Base-by-base conservation (phyloP, 2,888 invertebrate species). In the Philhelius pedissequus region DNA sequence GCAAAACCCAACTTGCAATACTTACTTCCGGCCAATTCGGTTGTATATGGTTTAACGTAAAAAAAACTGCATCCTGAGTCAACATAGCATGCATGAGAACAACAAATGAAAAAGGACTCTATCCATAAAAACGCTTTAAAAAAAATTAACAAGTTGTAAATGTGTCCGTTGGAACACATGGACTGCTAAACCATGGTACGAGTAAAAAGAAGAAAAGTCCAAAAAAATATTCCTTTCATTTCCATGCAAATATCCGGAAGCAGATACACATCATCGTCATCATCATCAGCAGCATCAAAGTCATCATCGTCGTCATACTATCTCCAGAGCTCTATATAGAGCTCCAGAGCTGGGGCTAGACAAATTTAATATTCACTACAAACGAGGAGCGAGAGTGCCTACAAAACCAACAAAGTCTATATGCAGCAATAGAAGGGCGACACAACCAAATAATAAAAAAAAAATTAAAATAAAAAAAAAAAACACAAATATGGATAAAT, bases 301-400 rank as follows among this genome's bases (percentile, higher is more conserved):
- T 22, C 40, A 40, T 30, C 64, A 48, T 43, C 52, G 18, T 52
- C 38, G 4, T 8, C 35, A 11, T 66, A 8, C 7, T 38, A 4
- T n/a, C 7, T 38, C 15, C 1, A n/a, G n/a, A n/a, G n/a, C n/a
- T n/a, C n/a, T 13, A 4, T 43, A n/a, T 54, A n/a, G n/a, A n/a
- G n/a, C 75, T 62, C 54, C 48, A 74, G 54, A 60, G 45, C 38
- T 70, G 78, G 69, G 20, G 25, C 74, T 56, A 71, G 80, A 75
- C 75, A 84, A 80, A 84, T 80, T 84, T 84, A 80, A 84, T 84
- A 84, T 84, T 79, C 84, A 22, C 71, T 71, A 66, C 76, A 75
- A 69, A 64, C 71, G 52, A 69, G 74, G 56, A 50, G 48, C 56
- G 45, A 35, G 30, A 54, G 52, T 45, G 70, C 75, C 64, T 71